Base-by-base conservation (phyloP, 1,140 invertebrate species). In the Leptinotarsa defecta region DNA sequence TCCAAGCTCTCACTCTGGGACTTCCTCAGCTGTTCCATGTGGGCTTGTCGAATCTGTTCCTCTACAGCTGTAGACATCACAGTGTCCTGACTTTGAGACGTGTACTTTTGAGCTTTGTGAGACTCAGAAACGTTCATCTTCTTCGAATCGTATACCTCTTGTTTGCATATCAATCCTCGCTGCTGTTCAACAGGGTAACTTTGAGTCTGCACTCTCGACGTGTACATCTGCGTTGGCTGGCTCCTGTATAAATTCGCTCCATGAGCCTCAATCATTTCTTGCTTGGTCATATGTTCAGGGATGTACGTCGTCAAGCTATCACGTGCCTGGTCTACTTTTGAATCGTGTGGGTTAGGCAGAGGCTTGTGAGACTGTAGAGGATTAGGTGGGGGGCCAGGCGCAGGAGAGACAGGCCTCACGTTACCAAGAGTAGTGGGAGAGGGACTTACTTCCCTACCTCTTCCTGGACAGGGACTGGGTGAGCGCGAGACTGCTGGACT, bases 301-400 rank as follows among this genome's bases (percentile, higher is more conserved):
- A 85, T 81, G 76, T 75, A 85, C 13, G 76, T 77, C 5, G 79
- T 74, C 24, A 85, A 67, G 62, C 74, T 84, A 52, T 83, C 75
- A 74, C 81, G 81, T 1, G 84, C 82, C 27, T 81, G 75, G 48
- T 80, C 77, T 24, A 81, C 65, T 79, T 77, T 80, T 24, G 72
- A 71, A 71, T 82, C 77, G 74, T 77, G 65, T 49, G 79, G 78
- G 13, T 78, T 82, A 13, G 78, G 77, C 13, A 77, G 49, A 5
- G 76, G 81, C 68, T 80, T 71, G n/a, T 73, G 67, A 64, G 79
- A 75, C 73, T 88, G 87, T 34, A 91, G 80, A 4, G 89, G 89
- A 84, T 90, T 91, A 13, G 87, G 86, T 78, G 89, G 89, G 34
- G 90, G 89, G 49, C 90, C 90, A 63, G 88, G 87, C 17, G 90